Percentiles rank a stretch among this genome's conserved stretches.
phyloP scores from a whole-genome alignment of 2,797 vertebrate genomes.

The Mormyrus proboscirostris region DNA sequence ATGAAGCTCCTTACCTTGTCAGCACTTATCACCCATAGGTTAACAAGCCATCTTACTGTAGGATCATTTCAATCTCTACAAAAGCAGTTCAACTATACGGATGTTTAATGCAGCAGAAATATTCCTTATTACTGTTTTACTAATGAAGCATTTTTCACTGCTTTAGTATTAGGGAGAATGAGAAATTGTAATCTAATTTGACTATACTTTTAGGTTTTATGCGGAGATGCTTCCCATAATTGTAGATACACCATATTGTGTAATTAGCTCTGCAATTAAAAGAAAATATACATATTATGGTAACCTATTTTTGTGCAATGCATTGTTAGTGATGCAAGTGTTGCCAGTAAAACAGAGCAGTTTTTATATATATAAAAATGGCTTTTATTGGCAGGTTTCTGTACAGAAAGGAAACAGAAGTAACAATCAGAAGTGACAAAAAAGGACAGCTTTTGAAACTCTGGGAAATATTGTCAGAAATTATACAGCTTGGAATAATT shows the following conservation, averaged over 20 bases:
- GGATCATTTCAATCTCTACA: not conserved
- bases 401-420: slow-evolving; percentile 45
- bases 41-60: not conserved
- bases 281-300: not conserved
- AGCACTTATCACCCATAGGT: not conserved
- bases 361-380: slow-evolving; percentile 26
- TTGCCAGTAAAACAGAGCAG: not conserved
- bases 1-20: not conserved
- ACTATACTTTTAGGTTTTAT: not conserved
- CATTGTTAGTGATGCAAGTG: not conserved
- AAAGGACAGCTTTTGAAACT: slow-evolving; percentile 20
- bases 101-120: not conserved
- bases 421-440: slow-evolving; percentile 24
- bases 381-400: slow-evolving; percentile 45
- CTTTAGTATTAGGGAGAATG: not conserved
- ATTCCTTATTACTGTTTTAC: not conserved
- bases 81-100: not conserved
- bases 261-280: not conserved
- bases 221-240: not conserved
- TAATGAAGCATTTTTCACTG: not conserved
- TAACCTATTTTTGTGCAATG: not conserved
- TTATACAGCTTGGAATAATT: slow-evolving; percentile 38
- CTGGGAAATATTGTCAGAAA: slow-evolving; percentile 34
- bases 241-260: not conserved
- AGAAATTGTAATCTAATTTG: not conserved